Percentiles rank a stretch among this genome's conserved stretches.
These are phyloP conservation scores for Manacus vitellinus DNA, from an alignment of 2,113 vertebrate species.

Conservation along the genomic window DNA sequence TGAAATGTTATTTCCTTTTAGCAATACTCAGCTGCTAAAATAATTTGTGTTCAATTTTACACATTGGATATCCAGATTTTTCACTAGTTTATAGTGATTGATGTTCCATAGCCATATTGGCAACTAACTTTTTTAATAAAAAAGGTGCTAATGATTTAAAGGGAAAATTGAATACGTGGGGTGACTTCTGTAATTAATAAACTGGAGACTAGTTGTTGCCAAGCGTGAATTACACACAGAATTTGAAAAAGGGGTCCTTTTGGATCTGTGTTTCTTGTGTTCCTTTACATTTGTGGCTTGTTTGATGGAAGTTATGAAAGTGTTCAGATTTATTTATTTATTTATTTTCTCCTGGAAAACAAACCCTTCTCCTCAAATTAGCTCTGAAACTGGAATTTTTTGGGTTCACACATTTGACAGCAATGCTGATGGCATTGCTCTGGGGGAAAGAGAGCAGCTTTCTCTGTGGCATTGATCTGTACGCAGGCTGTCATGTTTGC, in stretches of 20 bases:
- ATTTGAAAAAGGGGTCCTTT: not conserved
- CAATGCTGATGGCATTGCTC: not conserved
- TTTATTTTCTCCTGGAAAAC: not conserved
- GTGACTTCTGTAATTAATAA: not conserved
- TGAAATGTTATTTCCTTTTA: not conserved
- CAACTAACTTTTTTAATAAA: not conserved
- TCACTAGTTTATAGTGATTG: not conserved
- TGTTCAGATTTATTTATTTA: too few relatives aligned
- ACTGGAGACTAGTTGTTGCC: not conserved
- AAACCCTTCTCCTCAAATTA: not conserved
- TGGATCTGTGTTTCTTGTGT: not conserved
- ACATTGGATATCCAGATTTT: not conserved
- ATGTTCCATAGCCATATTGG: not conserved
- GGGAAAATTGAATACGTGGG: not conserved
- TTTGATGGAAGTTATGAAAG: not conserved
- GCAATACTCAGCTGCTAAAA: too few relatives aligned
- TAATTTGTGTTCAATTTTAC: not conserved
- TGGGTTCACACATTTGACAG: not conserved
- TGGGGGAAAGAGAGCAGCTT: conserved; percentile 21
- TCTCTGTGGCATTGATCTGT: conserved; percentile 17
- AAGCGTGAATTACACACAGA: not conserved
- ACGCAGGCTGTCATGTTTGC: not conserved
- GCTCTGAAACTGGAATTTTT: not conserved
- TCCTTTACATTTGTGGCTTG: not conserved
- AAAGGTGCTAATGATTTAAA: not conserved